Evolutionary conservation across 2,888 invertebrate species (phyloP).

Genomic region (Diarsia mendica): DNA sequence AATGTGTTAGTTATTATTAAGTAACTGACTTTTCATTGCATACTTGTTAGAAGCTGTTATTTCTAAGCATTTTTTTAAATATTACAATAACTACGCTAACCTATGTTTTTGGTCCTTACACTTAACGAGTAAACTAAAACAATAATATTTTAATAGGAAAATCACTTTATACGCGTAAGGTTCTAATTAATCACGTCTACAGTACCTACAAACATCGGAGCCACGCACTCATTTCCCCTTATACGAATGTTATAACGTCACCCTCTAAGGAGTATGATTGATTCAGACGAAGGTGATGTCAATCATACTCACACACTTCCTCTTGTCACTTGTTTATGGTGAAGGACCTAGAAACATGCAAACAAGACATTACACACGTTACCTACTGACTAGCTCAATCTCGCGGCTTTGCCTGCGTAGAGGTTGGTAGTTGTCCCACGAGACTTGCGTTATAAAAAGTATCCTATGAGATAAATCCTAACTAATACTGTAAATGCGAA

Average conservation of each 20-base stretch:
- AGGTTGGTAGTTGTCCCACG: background rate
- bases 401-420: background rate
- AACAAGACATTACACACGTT: background rate
- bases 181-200: too few relatives aligned
- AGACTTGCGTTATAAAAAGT: too few relatives aligned
- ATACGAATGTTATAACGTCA: background rate
- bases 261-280: conserved; percentile 15
- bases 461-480: too few relatives aligned
- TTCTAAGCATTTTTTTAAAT: too few relatives aligned
- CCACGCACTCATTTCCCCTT: background rate
- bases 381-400: background rate
- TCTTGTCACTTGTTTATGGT: conserved; percentile 12
- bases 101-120: background rate
- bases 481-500: too few relatives aligned
- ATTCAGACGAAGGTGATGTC: too few relatives aligned
- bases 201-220: too few relatives aligned
- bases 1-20: background rate
- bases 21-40: background rate
- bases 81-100: too few relatives aligned
- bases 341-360: background rate
- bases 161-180: too few relatives aligned
- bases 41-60: background rate
- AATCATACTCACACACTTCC: conserved; percentile 9
- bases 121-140: background rate
- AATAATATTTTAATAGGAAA: too few relatives aligned